A percentile compares a stretch with the other conserved stretches of the same genome.
phyloP scores from a whole-genome alignment of 64 coral and sea anemone genomes.

The Montipora capricornis region DNA sequence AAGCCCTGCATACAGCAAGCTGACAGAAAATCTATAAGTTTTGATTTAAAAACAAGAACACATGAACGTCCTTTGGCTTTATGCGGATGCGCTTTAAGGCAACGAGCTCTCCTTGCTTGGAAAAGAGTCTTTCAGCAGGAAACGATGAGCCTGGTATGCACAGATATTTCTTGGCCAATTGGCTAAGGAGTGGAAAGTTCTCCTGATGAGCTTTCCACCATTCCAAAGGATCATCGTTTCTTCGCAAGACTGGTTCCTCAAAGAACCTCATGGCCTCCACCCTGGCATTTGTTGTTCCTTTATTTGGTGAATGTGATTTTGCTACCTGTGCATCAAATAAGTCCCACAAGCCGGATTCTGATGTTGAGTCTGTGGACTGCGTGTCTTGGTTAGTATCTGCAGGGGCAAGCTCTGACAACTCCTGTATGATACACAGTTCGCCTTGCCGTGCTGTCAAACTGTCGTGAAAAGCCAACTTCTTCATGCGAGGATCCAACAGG shows the following conservation, averaged over 20 bases:
- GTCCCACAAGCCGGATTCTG: conserved; percentile 24
- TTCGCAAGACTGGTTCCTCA: conserved; percentile 3
- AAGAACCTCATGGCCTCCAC: conserved; percentile 23
- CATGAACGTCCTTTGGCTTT: conserved; percentile 13
- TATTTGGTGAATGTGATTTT: not conserved
- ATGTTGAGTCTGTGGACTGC: not conserved
- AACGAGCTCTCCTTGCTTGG: conserved; percentile 21
- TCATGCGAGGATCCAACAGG: conserved; percentile 45
- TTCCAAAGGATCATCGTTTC: conserved; percentile 22
- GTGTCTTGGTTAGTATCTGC: conserved; percentile 5
- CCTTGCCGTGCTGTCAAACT: not conserved
- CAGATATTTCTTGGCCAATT: conserved; percentile 37
- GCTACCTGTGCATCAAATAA: conserved; percentile 46
- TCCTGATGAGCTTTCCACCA: conserved; percentile 30
- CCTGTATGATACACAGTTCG: conserved; percentile 25
- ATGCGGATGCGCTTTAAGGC: not conserved
- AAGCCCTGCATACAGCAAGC: too few relatives aligned
- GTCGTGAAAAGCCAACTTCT: conserved; percentile 33
- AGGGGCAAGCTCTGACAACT: conserved; percentile 27
- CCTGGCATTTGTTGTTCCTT: not conserved
- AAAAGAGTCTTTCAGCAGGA: conserved; percentile 25
- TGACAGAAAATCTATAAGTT: not conserved
- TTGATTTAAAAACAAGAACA: conserved; percentile 48
- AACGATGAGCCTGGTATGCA: conserved; percentile 26
- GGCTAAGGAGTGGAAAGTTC: not conserved